phyloP scores from a whole-genome alignment of 2,888 invertebrate genomes.

The Brachynemurus nebulosus region DNA sequence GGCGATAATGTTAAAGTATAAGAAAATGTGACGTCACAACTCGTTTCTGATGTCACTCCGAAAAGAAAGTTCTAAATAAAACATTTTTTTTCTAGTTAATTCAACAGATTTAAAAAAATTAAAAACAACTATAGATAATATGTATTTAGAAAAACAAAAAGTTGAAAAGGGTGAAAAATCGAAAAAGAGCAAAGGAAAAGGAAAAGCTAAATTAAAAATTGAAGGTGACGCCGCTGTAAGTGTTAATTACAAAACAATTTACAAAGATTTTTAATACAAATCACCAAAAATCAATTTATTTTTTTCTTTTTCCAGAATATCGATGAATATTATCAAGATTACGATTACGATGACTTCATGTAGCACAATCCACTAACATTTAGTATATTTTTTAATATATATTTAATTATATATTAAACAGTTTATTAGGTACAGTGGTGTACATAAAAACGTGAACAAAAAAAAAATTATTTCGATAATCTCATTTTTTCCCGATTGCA shows the following conservation, averaged over 20 bases:
- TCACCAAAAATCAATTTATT: constrained; percentile 9
- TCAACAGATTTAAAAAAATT: constrained; percentile 72
- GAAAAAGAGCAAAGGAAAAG: constrained; percentile 63
- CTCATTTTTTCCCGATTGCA: too few relatives aligned
- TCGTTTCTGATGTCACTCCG: constrained; percentile 8
- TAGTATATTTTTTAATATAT: not conserved
- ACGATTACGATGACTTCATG: constrained; percentile 66
- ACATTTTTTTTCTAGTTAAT: constrained; percentile 50
- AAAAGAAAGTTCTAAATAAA: not conserved
- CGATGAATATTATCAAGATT: constrained; percentile 52
- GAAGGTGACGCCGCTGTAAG: constrained; percentile 58
- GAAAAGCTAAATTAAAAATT: constrained; percentile 64
- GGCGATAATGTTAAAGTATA: too few relatives aligned
- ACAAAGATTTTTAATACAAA: constrained; percentile 15
- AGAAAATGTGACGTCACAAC: too few relatives aligned
- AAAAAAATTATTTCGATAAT: too few relatives aligned
- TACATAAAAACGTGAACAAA: too few relatives aligned
- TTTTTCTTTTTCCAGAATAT: constrained; percentile 38
- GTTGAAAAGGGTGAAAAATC: constrained; percentile 67
- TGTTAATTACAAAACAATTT: not conserved
- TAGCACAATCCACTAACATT: constrained; percentile 32
- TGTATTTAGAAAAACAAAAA: constrained; percentile 79
- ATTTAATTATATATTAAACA: not conserved
- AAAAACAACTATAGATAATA: constrained; percentile 67
- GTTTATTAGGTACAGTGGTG: too few relatives aligned